These are phyloP conservation scores for Phania funesta DNA, from an alignment of 2,888 invertebrate species.

Conservation along the genomic window DNA sequence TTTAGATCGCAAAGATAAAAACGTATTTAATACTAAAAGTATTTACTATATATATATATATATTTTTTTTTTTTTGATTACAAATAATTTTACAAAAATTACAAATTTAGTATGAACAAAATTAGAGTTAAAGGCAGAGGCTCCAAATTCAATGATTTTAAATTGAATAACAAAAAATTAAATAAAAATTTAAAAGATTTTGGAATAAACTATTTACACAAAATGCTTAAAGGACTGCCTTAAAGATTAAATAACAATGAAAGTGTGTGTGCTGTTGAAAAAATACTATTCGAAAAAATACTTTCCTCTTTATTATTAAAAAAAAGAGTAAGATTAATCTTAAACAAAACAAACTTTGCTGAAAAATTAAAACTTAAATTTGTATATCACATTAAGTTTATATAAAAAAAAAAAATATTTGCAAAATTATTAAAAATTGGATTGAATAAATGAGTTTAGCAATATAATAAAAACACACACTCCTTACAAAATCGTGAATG, in stretches of 20 bases:
- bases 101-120: background rate
- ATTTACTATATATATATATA: background rate
- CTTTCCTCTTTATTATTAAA: background rate
- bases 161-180: slow-evolving; percentile 15
- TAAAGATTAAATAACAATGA: slow-evolving; percentile 55
- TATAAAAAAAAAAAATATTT: background rate
- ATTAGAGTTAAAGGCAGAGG: slow-evolving; percentile 8
- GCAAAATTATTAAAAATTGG: background rate
- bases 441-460: background rate
- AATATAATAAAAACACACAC: slow-evolving; percentile 36
- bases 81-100: slow-evolving; percentile 54
- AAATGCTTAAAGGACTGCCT: slow-evolving; percentile 50
- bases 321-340: background rate
- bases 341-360: background rate
- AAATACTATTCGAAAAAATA: background rate
- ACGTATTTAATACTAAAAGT: slow-evolving; percentile 2
- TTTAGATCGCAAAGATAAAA: slow-evolving; percentile 30
- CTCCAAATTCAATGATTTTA: background rate
- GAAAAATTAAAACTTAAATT: background rate
- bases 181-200: background rate
- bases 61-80: slow-evolving; percentile 51
- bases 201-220: slow-evolving; percentile 15
- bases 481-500: background rate
- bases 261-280: slow-evolving; percentile 28
- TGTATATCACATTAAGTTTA: slow-evolving; percentile 34